Evolutionary conservation across 2,888 invertebrate species (phyloP).

Genomic region (Tyria jacobaeae): DNA sequence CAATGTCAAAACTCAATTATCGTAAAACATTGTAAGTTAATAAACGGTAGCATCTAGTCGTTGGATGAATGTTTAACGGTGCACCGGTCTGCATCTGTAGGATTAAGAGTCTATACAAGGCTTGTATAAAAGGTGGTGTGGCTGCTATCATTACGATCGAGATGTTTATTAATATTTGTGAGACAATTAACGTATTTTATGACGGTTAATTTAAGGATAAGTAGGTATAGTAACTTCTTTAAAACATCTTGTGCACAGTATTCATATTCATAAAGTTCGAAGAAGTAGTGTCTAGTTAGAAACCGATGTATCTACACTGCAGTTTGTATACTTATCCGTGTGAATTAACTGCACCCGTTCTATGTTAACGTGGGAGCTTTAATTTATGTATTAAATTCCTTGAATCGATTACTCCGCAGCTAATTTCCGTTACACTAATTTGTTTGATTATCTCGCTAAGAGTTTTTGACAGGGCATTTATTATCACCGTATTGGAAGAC

Average conservation of each 20-base stretch:
- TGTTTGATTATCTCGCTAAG: not conserved
- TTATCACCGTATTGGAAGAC: slow-evolving; percentile 5
- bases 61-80: slow-evolving; percentile 47
- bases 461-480: not conserved
- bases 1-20: slow-evolving; percentile 55
- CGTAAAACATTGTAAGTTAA: slow-evolving; percentile 48
- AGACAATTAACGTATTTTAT: slow-evolving; percentile 46
- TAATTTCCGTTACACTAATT: slow-evolving; percentile 26
- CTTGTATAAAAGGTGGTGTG: slow-evolving; percentile 41
- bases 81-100: slow-evolving; percentile 34
- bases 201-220: slow-evolving; percentile 36
- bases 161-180: slow-evolving; percentile 48
- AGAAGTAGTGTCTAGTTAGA: slow-evolving; percentile 15
- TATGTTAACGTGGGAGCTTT: slow-evolving; percentile 55
- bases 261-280: slow-evolving; percentile 34
- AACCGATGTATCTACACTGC: slow-evolving; percentile 22
- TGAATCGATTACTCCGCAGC: slow-evolving; percentile 38
- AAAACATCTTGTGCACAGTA: slow-evolving; percentile 7
- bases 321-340: slow-evolving; percentile 52
- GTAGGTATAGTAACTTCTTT: not conserved
- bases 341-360: slow-evolving; percentile 44
- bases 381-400: slow-evolving; percentile 54
- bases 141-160: slow-evolving; percentile 38
- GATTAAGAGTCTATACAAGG: slow-evolving; percentile 44
- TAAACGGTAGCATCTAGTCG: slow-evolving; percentile 48